Base-by-base conservation (phyloP, 2,113 vertebrate species). In the Stictonetta naevosa region DNA sequence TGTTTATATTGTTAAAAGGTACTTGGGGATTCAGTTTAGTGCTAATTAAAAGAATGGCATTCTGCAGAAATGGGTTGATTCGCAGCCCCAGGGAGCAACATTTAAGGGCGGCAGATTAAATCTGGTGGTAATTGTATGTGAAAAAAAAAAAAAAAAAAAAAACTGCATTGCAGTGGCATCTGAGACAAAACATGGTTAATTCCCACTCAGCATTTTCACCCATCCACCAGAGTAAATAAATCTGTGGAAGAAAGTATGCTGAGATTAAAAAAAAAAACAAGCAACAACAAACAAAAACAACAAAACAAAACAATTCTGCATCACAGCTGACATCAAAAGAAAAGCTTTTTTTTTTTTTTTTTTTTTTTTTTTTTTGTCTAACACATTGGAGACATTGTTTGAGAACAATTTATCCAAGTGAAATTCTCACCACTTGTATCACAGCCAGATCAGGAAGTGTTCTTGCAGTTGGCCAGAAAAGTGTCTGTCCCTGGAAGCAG, bases 391-490 rank as follows among this genome's bases (percentile, higher is more conserved):
- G 63, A 80, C 0, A 0, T 85, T 96, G 62, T 94, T 90, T 86
- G 58, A 76, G 71, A 93, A 53, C 87, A 88, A 88, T 82, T 92
- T 46, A 93, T 89, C 34, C 92, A 81, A 93, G 74, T 88, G 93
- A 90, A 94, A 92, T 92, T 86, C 78, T 88, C 84, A 68, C 76
- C 0, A 0, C 67, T 71, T 86, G 74, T 93, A 72, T 76, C 0
- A 0, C 69, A 79, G 91, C 94, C 85, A 96, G 92, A 92, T 93
- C 92, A 95, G 85, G 56, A 92, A 95, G 9, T 3, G 34, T 88
- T 90, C 56, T 75, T 92, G 76, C 52, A 83, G 63, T 21, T 59
- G 67, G 72, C 93, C 93, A 96, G 77, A 60, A 90, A 94, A 96
- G 68, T 19, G 26, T 74, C 90, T 75, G 75, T 76, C 46, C 36